phyloP scores from a whole-genome alignment of 2,113 vertebrate species.

The Calidris pygmaea region DNA sequence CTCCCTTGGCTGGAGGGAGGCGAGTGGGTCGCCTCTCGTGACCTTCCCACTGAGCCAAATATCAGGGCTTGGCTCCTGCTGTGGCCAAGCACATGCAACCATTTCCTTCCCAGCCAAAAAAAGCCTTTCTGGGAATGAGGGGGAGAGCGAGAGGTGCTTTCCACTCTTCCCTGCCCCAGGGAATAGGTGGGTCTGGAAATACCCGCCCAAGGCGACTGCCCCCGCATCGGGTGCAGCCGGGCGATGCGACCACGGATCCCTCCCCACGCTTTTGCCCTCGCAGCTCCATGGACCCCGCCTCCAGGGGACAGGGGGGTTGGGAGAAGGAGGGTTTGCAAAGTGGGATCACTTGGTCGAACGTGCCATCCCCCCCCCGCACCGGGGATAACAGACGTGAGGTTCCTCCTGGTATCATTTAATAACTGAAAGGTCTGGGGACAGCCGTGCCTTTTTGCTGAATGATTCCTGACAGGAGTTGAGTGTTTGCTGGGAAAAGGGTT shows the following conservation, averaged over 20 bases:
- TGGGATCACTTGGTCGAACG: fast-evolving
- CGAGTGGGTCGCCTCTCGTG: not conserved
- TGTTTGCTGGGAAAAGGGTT: not conserved
- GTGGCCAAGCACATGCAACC: not conserved
- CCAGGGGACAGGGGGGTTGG: fast-evolving
- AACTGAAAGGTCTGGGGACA: not conserved
- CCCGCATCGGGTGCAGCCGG: fast-evolving
- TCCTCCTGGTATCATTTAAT: not conserved
- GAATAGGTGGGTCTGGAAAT: not conserved
- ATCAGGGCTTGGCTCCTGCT: not conserved
- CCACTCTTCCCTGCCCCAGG: not conserved
- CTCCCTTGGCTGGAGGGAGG: not conserved
- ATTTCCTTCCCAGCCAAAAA: not conserved
- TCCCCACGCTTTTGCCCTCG: fast-evolving
- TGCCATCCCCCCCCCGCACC: fast-evolving
- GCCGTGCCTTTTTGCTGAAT: not conserved
- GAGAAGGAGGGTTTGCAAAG: not conserved
- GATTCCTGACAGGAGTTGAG: not conserved
- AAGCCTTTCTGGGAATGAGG: not conserved
- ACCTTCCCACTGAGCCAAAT: not conserved
- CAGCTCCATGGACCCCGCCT: not conserved
- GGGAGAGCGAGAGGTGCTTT: not conserved
- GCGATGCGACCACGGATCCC: not conserved
- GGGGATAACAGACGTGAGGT: fast-evolving
- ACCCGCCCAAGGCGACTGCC: fast-evolving